These are phyloP conservation scores for Athrips mouffetella DNA, from an alignment of 2,888 invertebrate species.

Conservation along the genomic window DNA sequence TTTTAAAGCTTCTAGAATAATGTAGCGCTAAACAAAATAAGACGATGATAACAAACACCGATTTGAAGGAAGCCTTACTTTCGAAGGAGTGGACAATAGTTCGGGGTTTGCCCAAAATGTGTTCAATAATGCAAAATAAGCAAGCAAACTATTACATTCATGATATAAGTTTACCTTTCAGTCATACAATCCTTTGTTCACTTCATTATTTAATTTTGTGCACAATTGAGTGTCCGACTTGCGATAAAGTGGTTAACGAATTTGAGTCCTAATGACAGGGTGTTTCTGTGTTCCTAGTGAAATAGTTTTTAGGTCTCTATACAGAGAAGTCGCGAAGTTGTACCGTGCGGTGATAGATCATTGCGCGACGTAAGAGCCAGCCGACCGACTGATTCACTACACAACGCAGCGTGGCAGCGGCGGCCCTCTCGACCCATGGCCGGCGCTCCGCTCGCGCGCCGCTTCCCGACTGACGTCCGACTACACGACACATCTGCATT, in stretches of 20 bases:
- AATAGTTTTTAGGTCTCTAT: not conserved
- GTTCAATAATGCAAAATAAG: not conserved
- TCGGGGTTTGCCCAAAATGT: not conserved
- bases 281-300: not conserved
- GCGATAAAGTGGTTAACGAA: conserved; percentile 11
- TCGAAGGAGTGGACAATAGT: too few relatives aligned
- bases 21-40: too few relatives aligned
- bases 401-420: conserved; percentile 40
- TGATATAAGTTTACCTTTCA: conserved; percentile 53
- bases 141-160: conserved; percentile 17
- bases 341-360: not conserved
- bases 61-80: too few relatives aligned
- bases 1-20: too few relatives aligned
- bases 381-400: conserved; percentile 38
- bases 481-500: conserved; percentile 77
- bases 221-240: conserved; percentile 43
- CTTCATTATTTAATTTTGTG: conserved; percentile 57
- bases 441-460: conserved; percentile 58
- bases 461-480: conserved; percentile 72
- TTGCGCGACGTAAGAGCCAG: not conserved
- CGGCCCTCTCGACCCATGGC: conserved; percentile 49
- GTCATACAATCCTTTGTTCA: conserved; percentile 65
- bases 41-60: too few relatives aligned
- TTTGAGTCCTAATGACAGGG: not conserved
- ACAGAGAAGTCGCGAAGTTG: not conserved